Conservation (phyloP, 2,888 invertebrate genomes). For the Sycophila texana region DNA sequence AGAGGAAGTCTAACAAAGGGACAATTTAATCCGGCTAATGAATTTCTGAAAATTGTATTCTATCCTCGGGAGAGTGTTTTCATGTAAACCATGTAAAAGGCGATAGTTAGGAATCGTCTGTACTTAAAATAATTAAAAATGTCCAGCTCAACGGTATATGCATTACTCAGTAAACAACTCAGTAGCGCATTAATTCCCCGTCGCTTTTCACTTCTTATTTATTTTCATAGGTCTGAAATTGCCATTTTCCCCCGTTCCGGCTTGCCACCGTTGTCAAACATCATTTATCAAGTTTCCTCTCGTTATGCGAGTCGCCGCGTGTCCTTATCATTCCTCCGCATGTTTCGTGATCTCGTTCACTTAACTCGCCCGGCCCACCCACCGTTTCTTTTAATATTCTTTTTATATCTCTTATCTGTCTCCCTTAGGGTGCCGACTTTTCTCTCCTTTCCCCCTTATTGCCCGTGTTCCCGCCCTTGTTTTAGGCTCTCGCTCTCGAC, state of each 20-base stretch:
- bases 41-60: too few relatives aligned
- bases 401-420: conserved; percentile 43
- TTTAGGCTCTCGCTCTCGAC: conserved; percentile 47
- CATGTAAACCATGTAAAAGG: conserved; percentile 25
- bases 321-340: conserved; percentile 39
- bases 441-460: conserved; percentile 30
- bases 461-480: conserved; percentile 45
- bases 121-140: conserved; percentile 41
- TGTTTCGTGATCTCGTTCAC: conserved; percentile 52
- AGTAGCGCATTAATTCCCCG: conserved; percentile 13
- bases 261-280: conserved; percentile 35
- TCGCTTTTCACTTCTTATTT: conserved; percentile 26
- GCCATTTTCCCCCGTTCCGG: conserved; percentile 2
- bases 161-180: conserved; percentile 9
- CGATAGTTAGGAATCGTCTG: not conserved
- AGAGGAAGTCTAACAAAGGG: too few relatives aligned
- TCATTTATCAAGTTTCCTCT: conserved; percentile 44
- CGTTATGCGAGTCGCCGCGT: conserved; percentile 15
- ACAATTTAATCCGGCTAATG: not conserved
- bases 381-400: conserved; percentile 41
- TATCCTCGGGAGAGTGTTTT: too few relatives aligned
- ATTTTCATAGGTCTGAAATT: conserved; percentile 38
- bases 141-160: not conserved
- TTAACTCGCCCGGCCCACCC: conserved; percentile 26
- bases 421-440: conserved; percentile 24